These are phyloP conservation scores for Colossoma macropomum DNA, from an alignment of 2,113 vertebrate species.

Conservation along the genomic window DNA sequence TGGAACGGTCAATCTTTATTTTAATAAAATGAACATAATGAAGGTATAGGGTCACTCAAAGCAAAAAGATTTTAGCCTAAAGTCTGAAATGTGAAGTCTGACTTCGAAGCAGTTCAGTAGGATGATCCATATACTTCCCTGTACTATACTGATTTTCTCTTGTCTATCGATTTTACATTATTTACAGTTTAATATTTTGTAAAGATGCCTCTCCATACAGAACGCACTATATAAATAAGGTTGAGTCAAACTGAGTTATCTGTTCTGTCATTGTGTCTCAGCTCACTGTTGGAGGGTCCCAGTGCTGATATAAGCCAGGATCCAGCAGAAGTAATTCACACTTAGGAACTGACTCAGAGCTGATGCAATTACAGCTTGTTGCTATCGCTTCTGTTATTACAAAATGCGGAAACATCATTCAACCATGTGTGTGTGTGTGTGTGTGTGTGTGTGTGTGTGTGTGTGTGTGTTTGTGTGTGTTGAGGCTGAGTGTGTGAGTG, in stretches of 20 bases:
- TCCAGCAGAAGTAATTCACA: constrained; percentile 35
- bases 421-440: background rate
- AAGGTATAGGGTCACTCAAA: too few species aligned
- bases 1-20: too few species aligned
- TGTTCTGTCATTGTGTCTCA: background rate
- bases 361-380: constrained; percentile 16
- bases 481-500: background rate
- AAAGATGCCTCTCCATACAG: background rate
- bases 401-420: constrained; percentile 1
- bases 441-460: background rate
- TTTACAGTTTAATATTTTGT: background rate
- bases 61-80: too few species aligned
- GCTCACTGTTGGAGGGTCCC: background rate
- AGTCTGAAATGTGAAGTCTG: too few species aligned
- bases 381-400: background rate
- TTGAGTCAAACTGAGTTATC: background rate
- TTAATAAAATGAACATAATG: too few species aligned
- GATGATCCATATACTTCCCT: background rate
- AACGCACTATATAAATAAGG: background rate
- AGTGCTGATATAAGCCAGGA: constrained; percentile 42
- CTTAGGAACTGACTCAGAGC: background rate
- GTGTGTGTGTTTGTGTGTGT: background rate
- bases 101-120: too few species aligned
- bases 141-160: background rate
- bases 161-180: background rate